Conservation (phyloP, 2,113 vertebrate species). For the Sinocyclocheilus grahami region DNA sequence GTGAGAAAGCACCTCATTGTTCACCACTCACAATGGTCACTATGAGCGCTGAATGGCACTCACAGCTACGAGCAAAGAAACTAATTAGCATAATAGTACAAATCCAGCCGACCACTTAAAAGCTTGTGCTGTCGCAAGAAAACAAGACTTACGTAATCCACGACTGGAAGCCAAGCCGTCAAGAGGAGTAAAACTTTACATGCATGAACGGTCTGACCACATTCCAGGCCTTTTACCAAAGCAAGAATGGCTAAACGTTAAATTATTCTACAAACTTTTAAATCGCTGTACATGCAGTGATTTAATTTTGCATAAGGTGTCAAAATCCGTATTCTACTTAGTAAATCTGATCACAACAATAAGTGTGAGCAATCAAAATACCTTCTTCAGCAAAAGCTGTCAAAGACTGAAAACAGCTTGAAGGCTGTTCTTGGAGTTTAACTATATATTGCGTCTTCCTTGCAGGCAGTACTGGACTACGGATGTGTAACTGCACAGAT, state of each 20-base stretch:
- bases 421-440: background rate
- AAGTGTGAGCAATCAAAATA: background rate
- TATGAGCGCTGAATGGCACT: slow-evolving; percentile 48
- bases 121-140: slow-evolving; percentile 45
- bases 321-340: no score
- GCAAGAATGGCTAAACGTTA: background rate
- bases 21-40: slow-evolving; percentile 41
- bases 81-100: slow-evolving; percentile 55
- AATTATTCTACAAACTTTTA: background rate
- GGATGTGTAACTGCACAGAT: slow-evolving; percentile 8
- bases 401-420: background rate
- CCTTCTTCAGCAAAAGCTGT: background rate
- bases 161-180: slow-evolving; percentile 9
- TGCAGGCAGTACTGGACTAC: slow-evolving; percentile 2
- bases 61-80: slow-evolving; percentile 45
- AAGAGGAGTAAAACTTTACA: background rate
- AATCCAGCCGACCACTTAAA: slow-evolving; percentile 43
- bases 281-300: background rate
- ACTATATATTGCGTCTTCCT: background rate
- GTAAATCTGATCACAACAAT: no score
- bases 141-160: slow-evolving; percentile 42
- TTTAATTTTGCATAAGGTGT: no score
- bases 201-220: slow-evolving; percentile 14
- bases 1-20: slow-evolving; percentile 56
- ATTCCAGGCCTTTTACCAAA: background rate